phyloP scores from a whole-genome alignment of 2,797 vertebrate genomes.

The Pterois miles region DNA sequence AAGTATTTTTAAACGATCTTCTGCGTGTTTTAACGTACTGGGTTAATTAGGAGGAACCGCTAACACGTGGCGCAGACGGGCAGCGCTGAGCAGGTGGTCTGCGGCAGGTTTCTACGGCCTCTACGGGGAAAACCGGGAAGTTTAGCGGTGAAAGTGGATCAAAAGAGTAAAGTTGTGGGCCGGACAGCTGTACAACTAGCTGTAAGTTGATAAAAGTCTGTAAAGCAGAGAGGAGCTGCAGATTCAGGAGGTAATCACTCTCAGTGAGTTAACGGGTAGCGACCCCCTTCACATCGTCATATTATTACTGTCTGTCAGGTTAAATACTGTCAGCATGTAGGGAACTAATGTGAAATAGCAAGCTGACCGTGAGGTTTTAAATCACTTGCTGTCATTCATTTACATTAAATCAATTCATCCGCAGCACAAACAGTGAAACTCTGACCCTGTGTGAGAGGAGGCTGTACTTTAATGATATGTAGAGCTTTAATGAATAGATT shows the following conservation, averaged over 20 bases:
- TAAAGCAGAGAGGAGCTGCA: not conserved
- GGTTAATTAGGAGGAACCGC: not conserved
- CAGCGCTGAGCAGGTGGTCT: not conserved
- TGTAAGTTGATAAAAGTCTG: not conserved
- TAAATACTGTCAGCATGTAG: not conserved
- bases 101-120: too few species aligned
- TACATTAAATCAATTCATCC: not conserved
- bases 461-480: too few species aligned
- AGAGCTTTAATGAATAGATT: too few species aligned
- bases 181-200: not conserved
- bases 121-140: too few species aligned
- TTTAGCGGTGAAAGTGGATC: too few species aligned
- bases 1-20: not conserved
- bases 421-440: too few species aligned
- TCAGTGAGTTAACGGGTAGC: not conserved
- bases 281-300: not conserved
- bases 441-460: too few species aligned
- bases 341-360: not conserved
- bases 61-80: not conserved
- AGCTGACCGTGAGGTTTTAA: not conserved
- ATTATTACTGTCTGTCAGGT: too few species aligned
- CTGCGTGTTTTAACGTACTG: not conserved
- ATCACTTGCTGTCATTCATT: not conserved
- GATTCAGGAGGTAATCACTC: too few species aligned
- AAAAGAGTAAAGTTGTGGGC: not conserved